These are phyloP conservation scores for Acrobasis consociella DNA, from an alignment of 2,888 invertebrate genomes.

Conservation along the genomic window DNA sequence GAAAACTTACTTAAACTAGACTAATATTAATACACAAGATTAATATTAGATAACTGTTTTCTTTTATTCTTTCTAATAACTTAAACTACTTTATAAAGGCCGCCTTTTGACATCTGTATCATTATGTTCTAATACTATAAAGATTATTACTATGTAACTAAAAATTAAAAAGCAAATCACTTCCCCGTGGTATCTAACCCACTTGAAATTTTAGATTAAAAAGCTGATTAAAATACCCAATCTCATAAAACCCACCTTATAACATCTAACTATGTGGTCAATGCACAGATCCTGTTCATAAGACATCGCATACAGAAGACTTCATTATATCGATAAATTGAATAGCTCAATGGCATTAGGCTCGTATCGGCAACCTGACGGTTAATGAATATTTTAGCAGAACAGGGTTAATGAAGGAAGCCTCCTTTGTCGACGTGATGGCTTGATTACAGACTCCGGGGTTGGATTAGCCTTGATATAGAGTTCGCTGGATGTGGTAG, in stretches of 20 bases:
- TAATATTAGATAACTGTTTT: too few species aligned
- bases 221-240: not conserved
- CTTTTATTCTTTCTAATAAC: too few species aligned
- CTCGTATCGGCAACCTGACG: slow-evolving; percentile 29
- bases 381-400: slow-evolving; percentile 76
- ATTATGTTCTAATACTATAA: too few species aligned
- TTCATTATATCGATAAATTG: slow-evolving; percentile 21
- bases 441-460: slow-evolving; percentile 63
- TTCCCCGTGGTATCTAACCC: too few species aligned
- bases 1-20: too few species aligned
- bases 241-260: not conserved
- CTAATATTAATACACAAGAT: too few species aligned
- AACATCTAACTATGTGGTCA: not conserved
- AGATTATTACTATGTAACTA: too few species aligned
- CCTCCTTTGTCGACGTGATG: slow-evolving; percentile 69
- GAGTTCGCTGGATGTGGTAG: slow-evolving; percentile 27
- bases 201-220: not conserved
- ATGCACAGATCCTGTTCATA: not conserved
- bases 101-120: too few species aligned
- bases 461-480: slow-evolving; percentile 41
- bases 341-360: slow-evolving; percentile 26
- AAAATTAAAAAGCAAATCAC: too few species aligned
- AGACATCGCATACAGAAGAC: slow-evolving; percentile 6
- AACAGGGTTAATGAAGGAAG: slow-evolving; percentile 71
- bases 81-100: too few species aligned